Base-by-base conservation (phyloP, 2,888 invertebrate species). In the Plutella xylostella region DNA sequence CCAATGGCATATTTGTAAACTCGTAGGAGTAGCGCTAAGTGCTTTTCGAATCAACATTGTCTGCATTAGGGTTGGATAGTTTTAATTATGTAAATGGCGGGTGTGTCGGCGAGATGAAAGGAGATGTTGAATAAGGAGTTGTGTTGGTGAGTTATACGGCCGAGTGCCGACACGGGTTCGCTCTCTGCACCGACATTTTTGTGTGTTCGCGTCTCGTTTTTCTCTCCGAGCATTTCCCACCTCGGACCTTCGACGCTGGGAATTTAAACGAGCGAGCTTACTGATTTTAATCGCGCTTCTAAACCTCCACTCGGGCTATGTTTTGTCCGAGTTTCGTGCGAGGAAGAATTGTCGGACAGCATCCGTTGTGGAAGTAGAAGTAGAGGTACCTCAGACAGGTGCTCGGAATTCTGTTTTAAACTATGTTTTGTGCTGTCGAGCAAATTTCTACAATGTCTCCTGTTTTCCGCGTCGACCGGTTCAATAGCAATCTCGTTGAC, bases 121-220 rank as follows among this genome's bases (percentile, higher is more conserved):
- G 69, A 60, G 58, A 60, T 63, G 65, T 68, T 72, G 66, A 75
- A 71, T 72, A 70, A 69, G 70, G 68, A 65, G 68, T 65, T 70
- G 77, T 72, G 67, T 63, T 57, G 58, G 64, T 65, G 62, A 58
- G 68, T 65, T 65, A 65, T 67, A n/a, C 68, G 61, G 65, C 62
- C 57, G 65, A 73, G 78, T 79, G 72, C 76, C 69, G 61, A 80
- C 80, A 78, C 69, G 70, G 67, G 70, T 72, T 71, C 68, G 73
- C 80, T 75, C 72, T 74, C 60, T 41, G 48, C 46, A 42, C 49
- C 45, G 48, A 57, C 42, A 31, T 19, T 42, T 42, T 42, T 31
- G 42, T 31, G 20, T 57, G 60, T 65, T 65, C 51, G 51, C 38
- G 59, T 55, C 53, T 69, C 62, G 66, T 78, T 76, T 76, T 75